Percentiles rank a stretch among this genome's conserved stretches.
These are phyloP conservation scores for Limnephilus marmoratus DNA, from an alignment of 2,888 invertebrate species.

Conservation along the genomic window DNA sequence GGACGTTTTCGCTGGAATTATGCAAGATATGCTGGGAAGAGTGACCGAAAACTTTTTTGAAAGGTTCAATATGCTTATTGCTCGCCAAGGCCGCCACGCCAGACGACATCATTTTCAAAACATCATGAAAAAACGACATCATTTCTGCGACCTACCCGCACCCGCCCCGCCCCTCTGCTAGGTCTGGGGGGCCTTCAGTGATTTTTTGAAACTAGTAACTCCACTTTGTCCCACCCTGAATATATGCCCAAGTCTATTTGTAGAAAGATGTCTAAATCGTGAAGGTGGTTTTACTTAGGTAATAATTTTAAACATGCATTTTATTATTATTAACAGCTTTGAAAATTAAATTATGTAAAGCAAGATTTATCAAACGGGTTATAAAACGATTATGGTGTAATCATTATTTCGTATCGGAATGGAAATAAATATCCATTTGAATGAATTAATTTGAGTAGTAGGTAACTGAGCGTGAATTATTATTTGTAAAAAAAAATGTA, in stretches of 20 bases:
- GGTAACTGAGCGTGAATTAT: background rate
- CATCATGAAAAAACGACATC: no score
- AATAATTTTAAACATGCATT: background rate
- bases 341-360: background rate
- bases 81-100: no score
- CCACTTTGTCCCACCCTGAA: no score
- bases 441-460: background rate
- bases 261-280: background rate
- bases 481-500: background rate
- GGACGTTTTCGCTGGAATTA: no score
- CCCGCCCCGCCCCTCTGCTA: no score
- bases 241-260: background rate
- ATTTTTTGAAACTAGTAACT: no score
- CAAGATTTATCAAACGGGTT: background rate
- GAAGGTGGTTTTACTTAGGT: background rate
- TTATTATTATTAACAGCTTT: background rate
- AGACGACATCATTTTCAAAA: no score
- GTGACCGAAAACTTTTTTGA: no score
- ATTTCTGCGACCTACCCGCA: no score
- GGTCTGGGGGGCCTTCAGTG: no score
- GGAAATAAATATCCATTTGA: background rate
- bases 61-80: no score
- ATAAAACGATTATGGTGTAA: conserved; percentile 3
- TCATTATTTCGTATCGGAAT: background rate
- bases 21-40: no score